These are phyloP conservation scores for Tarsius wallacei DNA, from an alignment of 2,797 vertebrate genomes.

Conservation along the genomic window DNA sequence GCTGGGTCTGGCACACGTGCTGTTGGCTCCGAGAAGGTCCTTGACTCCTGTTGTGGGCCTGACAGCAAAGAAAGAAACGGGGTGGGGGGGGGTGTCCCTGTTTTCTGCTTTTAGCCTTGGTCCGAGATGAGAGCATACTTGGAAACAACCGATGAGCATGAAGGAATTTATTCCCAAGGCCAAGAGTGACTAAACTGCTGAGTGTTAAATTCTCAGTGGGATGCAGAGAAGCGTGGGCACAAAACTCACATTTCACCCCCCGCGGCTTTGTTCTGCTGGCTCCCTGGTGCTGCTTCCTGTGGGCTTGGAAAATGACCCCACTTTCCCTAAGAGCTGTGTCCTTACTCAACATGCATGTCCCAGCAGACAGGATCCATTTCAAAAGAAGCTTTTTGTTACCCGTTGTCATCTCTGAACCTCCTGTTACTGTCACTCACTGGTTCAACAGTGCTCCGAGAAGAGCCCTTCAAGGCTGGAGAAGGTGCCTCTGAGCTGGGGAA, in stretches of 20 bases:
- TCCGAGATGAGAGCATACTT: slow-evolving; percentile 78
- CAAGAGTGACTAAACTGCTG: slow-evolving; percentile 61
- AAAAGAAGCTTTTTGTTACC: slow-evolving; percentile 52
- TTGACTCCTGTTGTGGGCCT: neutral
- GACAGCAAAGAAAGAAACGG: slow-evolving; percentile 30
- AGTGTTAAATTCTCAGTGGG: slow-evolving; percentile 67
- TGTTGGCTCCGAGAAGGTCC: neutral
- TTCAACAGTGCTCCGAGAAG: neutral
- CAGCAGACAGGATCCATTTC: slow-evolving; percentile 60
- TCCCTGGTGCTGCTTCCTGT: slow-evolving; percentile 48
- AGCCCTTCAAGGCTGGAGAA: neutral
- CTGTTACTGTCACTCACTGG: slow-evolving; percentile 12
- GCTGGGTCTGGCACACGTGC: neutral
- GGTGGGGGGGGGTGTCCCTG: neutral
- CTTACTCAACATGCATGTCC: neutral
- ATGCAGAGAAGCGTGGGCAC: slow-evolving; percentile 20
- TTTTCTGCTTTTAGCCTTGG: slow-evolving; percentile 56
- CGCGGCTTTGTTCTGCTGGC: slow-evolving; percentile 21
- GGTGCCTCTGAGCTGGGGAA: neutral
- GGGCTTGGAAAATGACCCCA: slow-evolving; percentile 49
- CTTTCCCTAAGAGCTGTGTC: neutral
- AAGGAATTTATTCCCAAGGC: slow-evolving; percentile 74
- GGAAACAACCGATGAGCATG: slow-evolving; percentile 63
- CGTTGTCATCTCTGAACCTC: neutral
- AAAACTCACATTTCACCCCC: slow-evolving; percentile 58